These are phyloP conservation scores for Ptilorrhoa leucosticta DNA, from an alignment of 2,113 vertebrate genomes.

Conservation along the genomic window DNA sequence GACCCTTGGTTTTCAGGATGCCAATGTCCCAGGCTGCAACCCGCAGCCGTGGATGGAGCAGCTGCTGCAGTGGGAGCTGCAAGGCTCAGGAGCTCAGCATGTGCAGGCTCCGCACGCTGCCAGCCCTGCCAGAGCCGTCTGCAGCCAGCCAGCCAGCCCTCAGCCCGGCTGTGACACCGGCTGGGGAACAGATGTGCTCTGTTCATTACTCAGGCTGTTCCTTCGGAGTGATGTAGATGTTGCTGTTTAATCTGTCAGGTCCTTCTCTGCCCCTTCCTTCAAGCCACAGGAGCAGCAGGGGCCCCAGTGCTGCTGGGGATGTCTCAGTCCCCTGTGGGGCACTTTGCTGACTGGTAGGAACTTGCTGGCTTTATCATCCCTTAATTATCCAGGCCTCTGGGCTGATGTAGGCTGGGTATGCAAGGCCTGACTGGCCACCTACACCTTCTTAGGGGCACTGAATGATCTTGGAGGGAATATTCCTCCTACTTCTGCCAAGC, in stretches of 20 bases:
- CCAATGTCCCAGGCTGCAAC: not conserved
- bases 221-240: not conserved
- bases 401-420: not conserved
- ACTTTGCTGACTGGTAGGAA: not conserved
- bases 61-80: not conserved
- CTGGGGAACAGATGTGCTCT: not conserved
- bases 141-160: conserved; percentile 1
- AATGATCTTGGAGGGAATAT: not conserved
- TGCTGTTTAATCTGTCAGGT: not conserved
- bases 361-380: not conserved
- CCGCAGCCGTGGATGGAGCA: fast-evolving
- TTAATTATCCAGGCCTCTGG: not conserved
- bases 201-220: not conserved
- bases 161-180: not conserved
- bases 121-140: not conserved
- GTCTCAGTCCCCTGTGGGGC: not conserved
- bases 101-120: not conserved
- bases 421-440: not conserved
- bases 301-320: not conserved
- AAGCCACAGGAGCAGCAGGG: not conserved
- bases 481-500: not conserved
- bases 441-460: not conserved
- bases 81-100: not conserved
- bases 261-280: not conserved
- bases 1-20: not conserved